Base-by-base conservation (phyloP, 2,113 vertebrate species). In the Oryzias curvinotus region DNA sequence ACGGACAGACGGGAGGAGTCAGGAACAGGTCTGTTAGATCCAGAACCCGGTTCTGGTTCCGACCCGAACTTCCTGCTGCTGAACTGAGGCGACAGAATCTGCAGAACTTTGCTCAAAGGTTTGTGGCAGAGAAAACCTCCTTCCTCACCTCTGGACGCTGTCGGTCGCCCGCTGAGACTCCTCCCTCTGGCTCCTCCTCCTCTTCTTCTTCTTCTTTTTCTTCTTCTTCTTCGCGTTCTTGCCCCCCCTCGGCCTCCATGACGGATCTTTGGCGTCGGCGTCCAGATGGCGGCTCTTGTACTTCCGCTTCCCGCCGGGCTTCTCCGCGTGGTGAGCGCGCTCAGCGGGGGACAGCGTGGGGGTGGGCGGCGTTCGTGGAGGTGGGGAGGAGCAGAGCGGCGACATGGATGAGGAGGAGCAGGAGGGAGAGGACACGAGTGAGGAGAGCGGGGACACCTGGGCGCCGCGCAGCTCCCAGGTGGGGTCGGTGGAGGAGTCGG, bases 211-310 rank as follows among this genome's bases (percentile, higher is more conserved):
- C 17, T 36, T 14, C 1, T 42, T 3, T 36, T 51, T 25, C 10
- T 28, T 66, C 41, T 43, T 51, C 56, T 21, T 23, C 36, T 21
- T 10, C 28, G 52, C 17, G 7, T 1, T 3, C 0, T 26, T 23
- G 7, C 62, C 4, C 6, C 65, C 2, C 45, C 61, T 46, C 1
- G 75, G 85, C 72, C 51, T 73, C 83, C 80, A 85, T 0, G 75
- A 69, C 0, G 79, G 78, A 28, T 88, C 84, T 36, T 52, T 69
- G 21, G 60, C 46, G 10, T 63, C 36, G 48, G 48, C 73, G 49
- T 90, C 81, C 47, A 90, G 85, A 65, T 90, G 88, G 1, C 86
- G 88, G 66, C 88, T 90, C 75, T 90, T 90, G 69, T 87, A 90
- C 61, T 90, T 90, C 75, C 86, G 81, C 72, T 90, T 90, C 7